Percentiles rank a stretch among this genome's conserved stretches.
These are phyloP conservation scores for Ahaetulla prasina DNA, from an alignment of 2,113 vertebrate genomes.

Conservation along the genomic window DNA sequence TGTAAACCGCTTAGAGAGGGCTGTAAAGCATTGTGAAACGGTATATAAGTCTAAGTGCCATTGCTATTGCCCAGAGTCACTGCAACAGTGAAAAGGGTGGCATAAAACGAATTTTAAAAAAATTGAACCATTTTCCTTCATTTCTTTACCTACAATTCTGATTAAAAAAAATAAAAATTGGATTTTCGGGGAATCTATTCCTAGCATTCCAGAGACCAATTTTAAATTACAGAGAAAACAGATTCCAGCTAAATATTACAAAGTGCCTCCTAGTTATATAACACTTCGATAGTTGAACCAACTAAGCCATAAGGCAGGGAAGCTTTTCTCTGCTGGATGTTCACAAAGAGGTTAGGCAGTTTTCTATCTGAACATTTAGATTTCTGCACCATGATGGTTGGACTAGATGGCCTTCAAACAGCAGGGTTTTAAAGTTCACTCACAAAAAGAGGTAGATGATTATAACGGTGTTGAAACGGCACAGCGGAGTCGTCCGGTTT, in stretches of 20 bases:
- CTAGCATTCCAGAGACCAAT: neutral
- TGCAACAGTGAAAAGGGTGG: too few species aligned
- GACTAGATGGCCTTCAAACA: neutral
- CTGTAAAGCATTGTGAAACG: too few species aligned
- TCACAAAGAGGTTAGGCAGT: neutral
- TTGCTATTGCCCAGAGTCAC: too few species aligned
- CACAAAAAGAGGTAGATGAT: slow-evolving; percentile 82
- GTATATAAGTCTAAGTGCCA: too few species aligned
- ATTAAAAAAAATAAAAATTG: neutral
- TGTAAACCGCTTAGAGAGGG: too few species aligned
- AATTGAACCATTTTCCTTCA: neutral
- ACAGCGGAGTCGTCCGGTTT: slow-evolving; percentile 63
- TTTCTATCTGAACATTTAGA: neutral
- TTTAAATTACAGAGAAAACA: neutral
- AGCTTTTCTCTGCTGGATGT: neutral
- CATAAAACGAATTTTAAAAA: too few species aligned
- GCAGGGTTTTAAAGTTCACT: slow-evolving; percentile 45
- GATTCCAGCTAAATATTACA: neutral
- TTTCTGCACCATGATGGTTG: neutral
- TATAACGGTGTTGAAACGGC: slow-evolving; percentile 71
- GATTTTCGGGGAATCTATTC: neutral
- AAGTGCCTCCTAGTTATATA: neutral
- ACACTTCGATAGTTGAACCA: neutral
- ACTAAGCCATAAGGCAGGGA: neutral
- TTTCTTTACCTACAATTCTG: neutral